A percentile compares a stretch with the other conserved stretches of the same genome.
These are phyloP conservation scores for Tetropium fuscum DNA, from an alignment of 2,888 invertebrate species.

Conservation along the genomic window DNA sequence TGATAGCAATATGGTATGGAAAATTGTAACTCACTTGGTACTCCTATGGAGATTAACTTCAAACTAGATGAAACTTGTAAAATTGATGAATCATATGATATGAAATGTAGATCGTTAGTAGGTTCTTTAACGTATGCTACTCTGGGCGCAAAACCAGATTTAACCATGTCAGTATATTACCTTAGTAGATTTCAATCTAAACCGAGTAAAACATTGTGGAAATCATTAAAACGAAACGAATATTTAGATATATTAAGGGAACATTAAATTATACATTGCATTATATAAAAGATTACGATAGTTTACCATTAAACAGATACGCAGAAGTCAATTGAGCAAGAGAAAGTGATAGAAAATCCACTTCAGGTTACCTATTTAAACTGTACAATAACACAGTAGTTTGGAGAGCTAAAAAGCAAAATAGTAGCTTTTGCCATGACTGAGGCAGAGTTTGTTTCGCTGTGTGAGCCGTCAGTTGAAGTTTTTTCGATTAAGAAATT, in stretches of 20 bases:
- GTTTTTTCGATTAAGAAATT: not conserved
- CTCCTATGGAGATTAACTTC: not conserved
- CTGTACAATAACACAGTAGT: not conserved
- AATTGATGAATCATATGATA: not conserved
- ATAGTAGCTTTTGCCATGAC: not conserved
- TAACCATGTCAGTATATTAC: not conserved
- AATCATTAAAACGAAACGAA: not conserved
- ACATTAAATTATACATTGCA: not conserved
- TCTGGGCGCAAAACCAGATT: not conserved
- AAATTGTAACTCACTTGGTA: not conserved
- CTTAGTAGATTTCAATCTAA: not conserved
- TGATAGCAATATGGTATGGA: too few species aligned
- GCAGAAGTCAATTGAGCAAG: not conserved
- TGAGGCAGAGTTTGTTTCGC: not conserved
- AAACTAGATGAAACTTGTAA: not conserved
- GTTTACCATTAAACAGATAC: not conserved
- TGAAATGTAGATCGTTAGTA: not conserved
- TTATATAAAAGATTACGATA: not conserved
- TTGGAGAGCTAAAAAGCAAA: not conserved
- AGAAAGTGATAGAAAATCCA: not conserved
- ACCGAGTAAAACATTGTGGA: not conserved
- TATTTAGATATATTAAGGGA: not conserved
- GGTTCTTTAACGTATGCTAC: not conserved
- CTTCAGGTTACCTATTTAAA: not conserved
- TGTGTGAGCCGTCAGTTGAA: not conserved